Evolutionary conservation across 1,140 invertebrate species (phyloP).

Genomic region (Megathymus violae): DNA sequence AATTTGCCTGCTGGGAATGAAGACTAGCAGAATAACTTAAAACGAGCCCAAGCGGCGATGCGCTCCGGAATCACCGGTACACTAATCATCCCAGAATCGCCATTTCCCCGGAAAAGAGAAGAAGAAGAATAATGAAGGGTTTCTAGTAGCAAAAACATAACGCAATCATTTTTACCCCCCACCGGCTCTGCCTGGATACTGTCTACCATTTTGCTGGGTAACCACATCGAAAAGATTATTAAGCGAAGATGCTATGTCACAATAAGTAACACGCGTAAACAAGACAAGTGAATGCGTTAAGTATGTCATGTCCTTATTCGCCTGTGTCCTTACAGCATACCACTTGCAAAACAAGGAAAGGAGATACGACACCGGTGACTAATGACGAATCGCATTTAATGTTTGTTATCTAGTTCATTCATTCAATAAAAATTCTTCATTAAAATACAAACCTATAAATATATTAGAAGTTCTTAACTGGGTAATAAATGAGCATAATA

Average conservation of each 20-base stretch:
- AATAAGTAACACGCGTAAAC: slow-evolving; percentile 3
- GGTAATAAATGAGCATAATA: background rate
- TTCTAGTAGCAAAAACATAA: too few species aligned
- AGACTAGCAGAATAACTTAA: too few species aligned
- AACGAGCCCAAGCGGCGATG: too few species aligned
- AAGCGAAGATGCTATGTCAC: background rate
- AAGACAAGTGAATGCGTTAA: slow-evolving; percentile 18
- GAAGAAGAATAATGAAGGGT: too few species aligned
- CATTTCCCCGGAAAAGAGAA: too few species aligned
- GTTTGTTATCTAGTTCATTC: background rate
- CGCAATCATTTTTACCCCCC: too few species aligned
- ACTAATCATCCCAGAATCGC: too few species aligned
- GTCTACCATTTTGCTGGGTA: too few species aligned
- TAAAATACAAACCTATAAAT: background rate
- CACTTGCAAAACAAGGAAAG: slow-evolving; percentile 32
- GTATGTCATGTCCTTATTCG: slow-evolving; percentile 31
- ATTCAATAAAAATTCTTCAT: background rate
- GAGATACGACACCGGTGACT: background rate
- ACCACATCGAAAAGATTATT: background rate
- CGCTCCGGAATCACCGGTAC: too few species aligned
- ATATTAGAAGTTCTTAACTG: background rate
- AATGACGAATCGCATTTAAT: background rate
- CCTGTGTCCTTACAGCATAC: slow-evolving; percentile 26
- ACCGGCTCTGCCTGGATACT: too few species aligned
- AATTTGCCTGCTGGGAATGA: too few species aligned